phyloP scores from a whole-genome alignment of 2,888 invertebrate genomes.

The Trissonchulus latispiculum region DNA sequence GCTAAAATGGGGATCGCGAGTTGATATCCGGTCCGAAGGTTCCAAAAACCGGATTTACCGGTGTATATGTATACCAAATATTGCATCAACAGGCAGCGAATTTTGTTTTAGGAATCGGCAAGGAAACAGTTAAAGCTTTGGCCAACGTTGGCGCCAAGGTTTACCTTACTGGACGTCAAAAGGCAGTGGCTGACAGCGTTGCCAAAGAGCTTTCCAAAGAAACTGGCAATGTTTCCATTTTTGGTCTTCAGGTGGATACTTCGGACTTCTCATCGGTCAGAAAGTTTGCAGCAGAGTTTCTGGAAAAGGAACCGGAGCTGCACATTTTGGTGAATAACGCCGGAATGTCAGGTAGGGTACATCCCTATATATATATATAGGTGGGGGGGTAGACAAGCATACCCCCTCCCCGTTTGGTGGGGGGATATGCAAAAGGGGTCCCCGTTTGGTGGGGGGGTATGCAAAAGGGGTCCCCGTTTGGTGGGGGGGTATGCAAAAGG shows the following conservation, averaged over 20 bases:
- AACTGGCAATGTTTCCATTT: background rate
- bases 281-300: background rate
- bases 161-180: background rate
- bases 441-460: no score
- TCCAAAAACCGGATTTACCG: background rate
- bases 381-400: no score
- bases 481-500: no score
- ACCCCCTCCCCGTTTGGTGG: no score
- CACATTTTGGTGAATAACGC: background rate
- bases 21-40: background rate
- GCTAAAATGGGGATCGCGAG: no score
- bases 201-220: background rate
- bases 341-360: no score
- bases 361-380: no score
- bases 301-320: background rate
- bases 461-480: no score
- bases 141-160: background rate
- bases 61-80: background rate
- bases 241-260: background rate
- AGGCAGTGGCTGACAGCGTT: background rate
- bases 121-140: background rate
- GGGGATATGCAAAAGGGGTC: no score
- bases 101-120: constrained; percentile 9
- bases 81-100: background rate
- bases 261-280: background rate